These are phyloP conservation scores for Drosophila neotestacea DNA, from an alignment of 2,888 invertebrate species.

Conservation along the genomic window DNA sequence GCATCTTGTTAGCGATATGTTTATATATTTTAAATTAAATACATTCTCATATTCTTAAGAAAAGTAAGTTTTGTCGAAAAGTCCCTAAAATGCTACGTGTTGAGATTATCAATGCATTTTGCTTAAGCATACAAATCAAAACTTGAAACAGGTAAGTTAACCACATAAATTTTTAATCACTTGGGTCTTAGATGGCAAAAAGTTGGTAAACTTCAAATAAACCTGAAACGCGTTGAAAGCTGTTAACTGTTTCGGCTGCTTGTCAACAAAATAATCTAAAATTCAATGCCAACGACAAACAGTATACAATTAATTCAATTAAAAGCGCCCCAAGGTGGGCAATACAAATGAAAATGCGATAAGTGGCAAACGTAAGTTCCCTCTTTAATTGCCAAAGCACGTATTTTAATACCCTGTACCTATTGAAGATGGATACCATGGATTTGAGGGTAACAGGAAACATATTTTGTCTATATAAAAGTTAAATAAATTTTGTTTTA, in stretches of 20 bases:
- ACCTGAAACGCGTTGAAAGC: constrained; percentile 37
- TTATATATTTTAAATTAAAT: background rate
- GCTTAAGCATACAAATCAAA: constrained; percentile 1
- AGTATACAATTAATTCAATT: constrained; percentile 70
- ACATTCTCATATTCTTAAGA: constrained; percentile 2
- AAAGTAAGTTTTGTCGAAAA: background rate
- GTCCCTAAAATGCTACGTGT: constrained; percentile 29
- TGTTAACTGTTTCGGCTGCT: constrained; percentile 21
- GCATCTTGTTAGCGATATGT: background rate
- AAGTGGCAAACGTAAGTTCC: constrained; percentile 55
- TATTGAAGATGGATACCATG: background rate
- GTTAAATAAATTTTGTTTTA: no score
- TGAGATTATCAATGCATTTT: constrained; percentile 24
- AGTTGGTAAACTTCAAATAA: constrained; percentile 66
- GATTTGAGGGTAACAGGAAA: no score
- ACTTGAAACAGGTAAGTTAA: background rate
- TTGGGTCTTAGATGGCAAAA: constrained; percentile 40
- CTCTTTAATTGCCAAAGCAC: constrained; percentile 49
- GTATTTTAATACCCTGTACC: background rate
- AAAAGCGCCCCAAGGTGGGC: constrained; percentile 58
- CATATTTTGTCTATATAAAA: no score
- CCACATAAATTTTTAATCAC: constrained; percentile 71
- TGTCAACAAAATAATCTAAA: constrained; percentile 69
- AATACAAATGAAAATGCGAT: constrained; percentile 26
- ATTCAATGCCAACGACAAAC: constrained; percentile 56